Base-by-base conservation (phyloP, 2,113 vertebrate species). In the Genyomyrus donnyi region DNA sequence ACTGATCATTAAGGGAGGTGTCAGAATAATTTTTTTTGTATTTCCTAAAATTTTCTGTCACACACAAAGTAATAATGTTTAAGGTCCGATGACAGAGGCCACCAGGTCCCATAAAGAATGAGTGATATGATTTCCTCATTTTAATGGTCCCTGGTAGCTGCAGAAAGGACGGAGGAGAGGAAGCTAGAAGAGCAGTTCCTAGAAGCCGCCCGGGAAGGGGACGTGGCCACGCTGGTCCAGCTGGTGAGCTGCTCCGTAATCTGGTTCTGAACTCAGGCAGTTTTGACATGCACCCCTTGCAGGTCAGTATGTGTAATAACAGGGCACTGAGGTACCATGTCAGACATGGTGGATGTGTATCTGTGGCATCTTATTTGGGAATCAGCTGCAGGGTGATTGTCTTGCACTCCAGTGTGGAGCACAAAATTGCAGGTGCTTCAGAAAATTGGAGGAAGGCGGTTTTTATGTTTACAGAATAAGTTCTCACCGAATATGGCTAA, bases 111-210 rank as follows among this genome's bases (percentile, higher is more conserved):
- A 80, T 80, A 19, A 35, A 35, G 66, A 31, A 42, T 17, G 74
- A 42, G 74, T 80, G 45, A 85, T 6, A 8, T 48, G 45, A 46
- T 46, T n/a, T 45, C n/a, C 19, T 88, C 5, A 3, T 21, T 50
- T 89, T 35, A 80, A 85, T 42, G 39, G 17, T 21, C 21, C 52
- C 50, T 19, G 8, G 93, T 91, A 99, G 98, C 98, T 90, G 98
- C 97, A 86, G 97, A 98, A 95, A 96, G 97, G 49, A 99, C 98
- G 2, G 97, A 99, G 89, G 97, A 98, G 95, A 97, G 97, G 90
- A 98, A 99, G 89, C 94, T 97, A 77, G 98, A 99, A 94, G 97
- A 98, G 90, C 91, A 97, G 84, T 96, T 99, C 86, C 90, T 99
- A 91, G 96, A 96, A 90, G 97, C 98, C 84, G 97, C 97, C 24